Evolutionary conservation across 2,888 invertebrate species (phyloP).

Genomic region (Dolichomitus sp.): DNA sequence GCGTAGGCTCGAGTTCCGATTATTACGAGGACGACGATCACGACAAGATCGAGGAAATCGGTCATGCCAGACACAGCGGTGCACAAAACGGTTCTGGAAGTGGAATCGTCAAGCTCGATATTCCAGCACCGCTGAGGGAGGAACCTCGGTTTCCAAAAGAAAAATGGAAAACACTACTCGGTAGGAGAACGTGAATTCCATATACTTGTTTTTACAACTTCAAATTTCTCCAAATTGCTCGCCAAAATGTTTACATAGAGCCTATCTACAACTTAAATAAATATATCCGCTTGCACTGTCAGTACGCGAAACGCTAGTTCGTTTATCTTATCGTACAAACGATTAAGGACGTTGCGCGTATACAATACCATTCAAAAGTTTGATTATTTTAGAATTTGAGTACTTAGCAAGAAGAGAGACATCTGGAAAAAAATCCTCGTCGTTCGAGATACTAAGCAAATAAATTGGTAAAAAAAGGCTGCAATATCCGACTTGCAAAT

Average conservation of each 20-base stretch:
- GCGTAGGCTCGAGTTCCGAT: conserved; percentile 84
- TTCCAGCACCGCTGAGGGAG: conserved; percentile 91
- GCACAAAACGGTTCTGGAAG: conserved; percentile 83
- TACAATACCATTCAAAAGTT: no score
- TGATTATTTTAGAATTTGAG: no score
- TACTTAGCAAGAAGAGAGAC: no score
- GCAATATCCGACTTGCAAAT: no score
- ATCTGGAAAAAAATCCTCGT: no score
- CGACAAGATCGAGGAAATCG: conserved; percentile 85
- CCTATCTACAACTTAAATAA: background rate
- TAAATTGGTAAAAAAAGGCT: no score
- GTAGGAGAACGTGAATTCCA: conserved; percentile 80
- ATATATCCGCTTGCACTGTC: background rate
- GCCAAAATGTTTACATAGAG: background rate
- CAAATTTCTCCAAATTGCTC: background rate
- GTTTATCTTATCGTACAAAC: conserved; percentile 25
- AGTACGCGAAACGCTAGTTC: background rate
- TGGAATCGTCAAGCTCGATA: conserved; percentile 89
- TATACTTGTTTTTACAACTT: background rate
- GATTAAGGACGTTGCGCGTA: background rate
- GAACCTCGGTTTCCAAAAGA: conserved; percentile 94
- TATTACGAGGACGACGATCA: conserved; percentile 87
- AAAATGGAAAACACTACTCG: conserved; percentile 93
- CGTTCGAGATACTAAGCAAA: no score
- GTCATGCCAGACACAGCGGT: conserved; percentile 78